Percentiles rank a stretch among this genome's conserved stretches.
Evolutionary conservation across 2,797 vertebrate genomes (phyloP).

Genomic region (Pygocentrus nattereri): DNA sequence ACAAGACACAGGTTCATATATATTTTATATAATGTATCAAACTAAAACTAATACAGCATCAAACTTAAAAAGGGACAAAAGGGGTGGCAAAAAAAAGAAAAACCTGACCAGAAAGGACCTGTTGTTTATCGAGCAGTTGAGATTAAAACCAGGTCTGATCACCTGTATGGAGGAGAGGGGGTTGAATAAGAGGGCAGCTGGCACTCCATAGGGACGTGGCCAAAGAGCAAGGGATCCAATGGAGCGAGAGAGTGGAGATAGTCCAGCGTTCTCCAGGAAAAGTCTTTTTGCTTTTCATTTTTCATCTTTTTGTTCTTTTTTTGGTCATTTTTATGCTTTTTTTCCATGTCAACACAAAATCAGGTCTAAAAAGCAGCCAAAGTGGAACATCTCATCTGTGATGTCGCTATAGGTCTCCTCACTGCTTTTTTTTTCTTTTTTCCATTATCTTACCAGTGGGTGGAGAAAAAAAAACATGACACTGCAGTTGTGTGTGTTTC

Average conservation of each 20-base stretch:
- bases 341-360: constrained; percentile 77
- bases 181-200: neutral
- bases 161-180: constrained; percentile 21
- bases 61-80: constrained; percentile 83
- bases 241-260: constrained; percentile 60
- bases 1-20: constrained; percentile 79
- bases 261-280: constrained; percentile 64
- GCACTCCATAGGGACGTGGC: constrained; percentile 32
- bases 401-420: constrained; percentile 65
- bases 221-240: constrained; percentile 24
- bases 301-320: constrained; percentile 63
- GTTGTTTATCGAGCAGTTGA: constrained; percentile 60
- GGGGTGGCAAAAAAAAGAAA: constrained; percentile 50
- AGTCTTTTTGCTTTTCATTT: constrained; percentile 53
- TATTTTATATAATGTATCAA: constrained; percentile 90
- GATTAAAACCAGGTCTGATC: constrained; percentile 66
- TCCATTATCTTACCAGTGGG: constrained; percentile 62
- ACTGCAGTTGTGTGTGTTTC: constrained; percentile 67
- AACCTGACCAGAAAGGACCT: constrained; percentile 56
- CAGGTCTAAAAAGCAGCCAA: constrained; percentile 78
- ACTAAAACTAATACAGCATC: constrained; percentile 91
- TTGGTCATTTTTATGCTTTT: constrained; percentile 59
- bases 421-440: constrained; percentile 49
- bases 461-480: constrained; percentile 75
- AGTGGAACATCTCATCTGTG: constrained; percentile 62